These are phyloP conservation scores for Cyrtorhinus lividipennis DNA, from an alignment of 1,140 invertebrate genomes.

Conservation along the genomic window DNA sequence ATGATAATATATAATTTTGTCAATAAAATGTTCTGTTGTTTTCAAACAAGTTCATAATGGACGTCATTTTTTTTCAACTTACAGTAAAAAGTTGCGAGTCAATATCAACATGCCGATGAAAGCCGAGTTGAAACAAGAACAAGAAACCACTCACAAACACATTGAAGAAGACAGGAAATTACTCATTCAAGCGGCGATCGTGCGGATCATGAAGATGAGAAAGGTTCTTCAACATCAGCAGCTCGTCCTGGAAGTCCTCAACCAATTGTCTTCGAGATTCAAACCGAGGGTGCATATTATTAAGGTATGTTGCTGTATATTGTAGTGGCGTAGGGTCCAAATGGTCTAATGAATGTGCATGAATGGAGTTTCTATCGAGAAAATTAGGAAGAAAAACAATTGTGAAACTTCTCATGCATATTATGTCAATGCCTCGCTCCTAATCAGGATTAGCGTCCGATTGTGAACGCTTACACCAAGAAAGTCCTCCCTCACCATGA, in stretches of 20 bases:
- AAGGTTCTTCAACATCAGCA: conserved; percentile 93
- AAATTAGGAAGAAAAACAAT: too few relatives aligned
- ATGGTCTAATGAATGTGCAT: too few relatives aligned
- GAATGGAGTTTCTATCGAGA: too few relatives aligned
- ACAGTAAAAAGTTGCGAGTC: conserved; percentile 92
- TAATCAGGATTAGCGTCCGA: too few relatives aligned
- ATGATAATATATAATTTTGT: not conserved
- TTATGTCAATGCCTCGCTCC: too few relatives aligned
- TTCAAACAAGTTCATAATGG: not conserved
- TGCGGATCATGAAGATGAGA: conserved; percentile 98
- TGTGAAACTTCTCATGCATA: too few relatives aligned
- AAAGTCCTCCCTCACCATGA: too few relatives aligned
- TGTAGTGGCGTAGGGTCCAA: too few relatives aligned
- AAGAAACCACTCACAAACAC: conserved; percentile 93
- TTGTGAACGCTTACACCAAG: too few relatives aligned
- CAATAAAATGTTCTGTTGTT: conserved; percentile 13
- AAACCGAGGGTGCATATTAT: conserved; percentile 96
- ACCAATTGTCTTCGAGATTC: conserved; percentile 86
- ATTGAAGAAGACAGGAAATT: conserved; percentile 97
- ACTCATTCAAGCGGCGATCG: conserved; percentile 95
- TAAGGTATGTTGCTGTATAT: conserved; percentile 54
- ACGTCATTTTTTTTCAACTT: conserved; percentile 22
- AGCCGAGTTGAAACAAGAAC: conserved; percentile 90
- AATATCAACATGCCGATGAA: conserved; percentile 98
- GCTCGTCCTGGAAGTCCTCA: conserved; percentile 87